A percentile compares a stretch with the other conserved stretches of the same genome.
These are phyloP conservation scores for Lepilemur ruficaudatus DNA, from an alignment of 2,797 vertebrate genomes.

Conservation along the genomic window DNA sequence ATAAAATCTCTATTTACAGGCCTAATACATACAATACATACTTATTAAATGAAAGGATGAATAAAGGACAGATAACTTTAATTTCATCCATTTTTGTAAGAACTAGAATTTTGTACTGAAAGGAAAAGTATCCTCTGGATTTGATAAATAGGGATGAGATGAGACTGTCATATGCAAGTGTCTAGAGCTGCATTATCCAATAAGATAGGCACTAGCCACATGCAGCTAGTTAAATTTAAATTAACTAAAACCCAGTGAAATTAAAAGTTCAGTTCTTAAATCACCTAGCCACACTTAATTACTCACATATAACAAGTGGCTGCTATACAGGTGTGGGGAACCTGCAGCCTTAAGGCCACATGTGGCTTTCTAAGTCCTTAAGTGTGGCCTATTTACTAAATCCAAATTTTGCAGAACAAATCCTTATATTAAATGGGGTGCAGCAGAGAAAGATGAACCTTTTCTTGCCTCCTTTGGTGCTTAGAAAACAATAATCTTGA, in stretches of 20 bases:
- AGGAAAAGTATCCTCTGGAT: background rate
- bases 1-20: background rate
- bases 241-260: background rate
- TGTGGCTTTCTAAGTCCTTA: too few relatives aligned
- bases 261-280: background rate
- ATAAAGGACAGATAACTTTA: background rate
- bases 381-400: too few relatives aligned
- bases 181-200: background rate
- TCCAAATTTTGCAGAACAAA: too few relatives aligned
- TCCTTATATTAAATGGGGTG: too few relatives aligned
- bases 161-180: background rate
- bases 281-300: background rate
- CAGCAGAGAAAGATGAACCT: too few relatives aligned
- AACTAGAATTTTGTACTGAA: background rate
- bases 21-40: background rate
- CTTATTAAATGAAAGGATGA: background rate
- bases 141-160: background rate
- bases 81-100: background rate
- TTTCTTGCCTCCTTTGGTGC: too few relatives aligned
- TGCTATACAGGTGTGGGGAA: background rate
- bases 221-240: slow-evolving; percentile 18
- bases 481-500: too few relatives aligned
- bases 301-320: background rate
- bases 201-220: background rate
- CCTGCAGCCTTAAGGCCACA: too few relatives aligned